phyloP scores from a whole-genome alignment of 2,113 vertebrate species.

The Panthera tigris region DNA sequence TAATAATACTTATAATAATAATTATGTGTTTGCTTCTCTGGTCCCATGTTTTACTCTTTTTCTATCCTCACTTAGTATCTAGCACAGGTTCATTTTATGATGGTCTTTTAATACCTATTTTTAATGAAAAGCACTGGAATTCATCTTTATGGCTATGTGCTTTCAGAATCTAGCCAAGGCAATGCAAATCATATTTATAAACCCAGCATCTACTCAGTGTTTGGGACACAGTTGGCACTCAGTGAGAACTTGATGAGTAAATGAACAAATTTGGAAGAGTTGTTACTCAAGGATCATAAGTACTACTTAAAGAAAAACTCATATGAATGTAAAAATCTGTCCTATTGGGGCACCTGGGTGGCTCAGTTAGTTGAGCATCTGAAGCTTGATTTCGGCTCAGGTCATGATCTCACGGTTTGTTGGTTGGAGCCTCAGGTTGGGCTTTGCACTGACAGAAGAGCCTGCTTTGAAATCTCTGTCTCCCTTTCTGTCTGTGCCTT shows the following conservation, averaged over 20 bases:
- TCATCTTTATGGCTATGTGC: not conserved
- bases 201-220: not conserved
- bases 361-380: no score
- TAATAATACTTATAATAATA: not conserved
- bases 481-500: no score
- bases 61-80: not conserved
- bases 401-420: no score
- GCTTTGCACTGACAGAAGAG: no score
- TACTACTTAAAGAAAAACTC: not conserved
- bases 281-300: not conserved
- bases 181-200: not conserved
- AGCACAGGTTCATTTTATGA: not conserved
- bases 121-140: not conserved
- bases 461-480: no score
- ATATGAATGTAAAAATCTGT: not conserved
- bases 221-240: not conserved
- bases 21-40: not conserved
- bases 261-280: not conserved
- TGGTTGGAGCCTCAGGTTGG: no score
- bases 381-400: no score
- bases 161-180: not conserved
- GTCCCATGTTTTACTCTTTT: not conserved
- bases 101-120: not conserved
- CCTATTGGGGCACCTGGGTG: no score
- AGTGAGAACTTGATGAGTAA: not conserved